Base-by-base conservation (phyloP, 2,113 vertebrate genomes). In the Cottus gobio region DNA sequence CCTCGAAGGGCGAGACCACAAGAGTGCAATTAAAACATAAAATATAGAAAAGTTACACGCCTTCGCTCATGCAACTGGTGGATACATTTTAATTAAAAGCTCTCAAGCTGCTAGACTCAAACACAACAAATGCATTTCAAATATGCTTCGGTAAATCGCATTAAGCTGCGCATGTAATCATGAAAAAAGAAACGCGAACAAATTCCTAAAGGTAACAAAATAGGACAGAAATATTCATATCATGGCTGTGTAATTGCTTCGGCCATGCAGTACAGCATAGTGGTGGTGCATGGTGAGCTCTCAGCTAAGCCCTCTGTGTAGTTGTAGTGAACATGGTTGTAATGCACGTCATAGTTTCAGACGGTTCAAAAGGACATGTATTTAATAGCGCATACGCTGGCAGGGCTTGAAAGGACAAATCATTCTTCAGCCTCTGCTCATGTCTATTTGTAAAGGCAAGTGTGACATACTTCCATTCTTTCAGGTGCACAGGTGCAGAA, bases 381-480 rank as follows among this genome's bases (percentile, higher is more conserved):
- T 92, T 89, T 91, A 90, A 89, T 92, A 77, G 88, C 12, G 62
- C 87, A 81, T 64, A 48, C 24, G 28, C 60, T 88, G 90, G 88
- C 88, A 77, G 28, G 82, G 80, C 79, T 66, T 84, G 61, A 84
- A 80, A 87, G 93, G 83, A 76, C 82, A 85, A 90, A 86, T 91
- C 86, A 86, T 83, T 88, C 89, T 83, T 70, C 79, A 71, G 44
- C 82, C 64, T 58, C 70, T 26, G 72, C 88, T 87, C 90, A 91
- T 83, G 83, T 90, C 90, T 90, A 87, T 93, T 92, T 91, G 91
- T 72, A 86, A 91, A 91, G 88, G 88, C 92, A 84, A 83, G 77
- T 88, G 89, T 52, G 68, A 87, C 91, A 91, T 81, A 20, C 80
- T 85, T 81, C 82, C 81, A 89, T 90, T 90, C 88, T 86, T 85